Evolutionary conservation across 2,797 vertebrate genomes (phyloP).

Genomic region (Uromys caudimaculatus): DNA sequence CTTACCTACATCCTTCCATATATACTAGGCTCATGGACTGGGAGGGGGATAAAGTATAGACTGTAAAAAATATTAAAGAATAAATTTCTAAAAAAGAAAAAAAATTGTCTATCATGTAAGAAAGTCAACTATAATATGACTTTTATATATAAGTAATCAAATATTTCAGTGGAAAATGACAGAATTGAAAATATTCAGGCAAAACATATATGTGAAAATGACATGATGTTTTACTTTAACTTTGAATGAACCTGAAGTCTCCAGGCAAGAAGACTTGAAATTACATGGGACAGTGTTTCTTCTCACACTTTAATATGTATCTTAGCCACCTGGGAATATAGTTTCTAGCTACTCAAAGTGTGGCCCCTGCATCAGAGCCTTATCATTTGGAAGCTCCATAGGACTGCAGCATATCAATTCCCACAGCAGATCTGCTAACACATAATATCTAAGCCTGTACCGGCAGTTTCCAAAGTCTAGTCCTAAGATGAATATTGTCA

Average conservation of each 20-base stretch:
- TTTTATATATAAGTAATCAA: slow-evolving; percentile 38
- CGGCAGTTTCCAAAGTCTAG: background rate
- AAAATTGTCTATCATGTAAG: background rate
- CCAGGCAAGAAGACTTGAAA: background rate
- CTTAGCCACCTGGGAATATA: background rate
- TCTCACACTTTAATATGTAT: background rate
- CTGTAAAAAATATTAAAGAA: too few species aligned
- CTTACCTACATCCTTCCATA: background rate
- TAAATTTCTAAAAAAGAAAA: too few species aligned
- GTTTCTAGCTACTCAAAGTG: background rate
- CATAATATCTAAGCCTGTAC: background rate
- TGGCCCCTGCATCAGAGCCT: background rate
- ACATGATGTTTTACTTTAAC: background rate
- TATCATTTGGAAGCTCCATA: background rate
- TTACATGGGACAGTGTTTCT: background rate
- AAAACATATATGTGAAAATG: background rate
- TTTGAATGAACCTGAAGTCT: background rate
- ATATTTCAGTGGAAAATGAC: background rate
- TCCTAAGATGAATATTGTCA: background rate
- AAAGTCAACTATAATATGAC: background rate
- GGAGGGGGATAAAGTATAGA: too few species aligned
- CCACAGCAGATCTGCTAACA: background rate
- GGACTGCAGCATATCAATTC: background rate
- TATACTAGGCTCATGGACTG: background rate
- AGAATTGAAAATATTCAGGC: slow-evolving; percentile 18